A percentile compares a stretch with the other conserved stretches of the same genome.
Evolutionary conservation across 1,140 invertebrate species (phyloP).

Genomic region (Drosophila paulistorum): DNA sequence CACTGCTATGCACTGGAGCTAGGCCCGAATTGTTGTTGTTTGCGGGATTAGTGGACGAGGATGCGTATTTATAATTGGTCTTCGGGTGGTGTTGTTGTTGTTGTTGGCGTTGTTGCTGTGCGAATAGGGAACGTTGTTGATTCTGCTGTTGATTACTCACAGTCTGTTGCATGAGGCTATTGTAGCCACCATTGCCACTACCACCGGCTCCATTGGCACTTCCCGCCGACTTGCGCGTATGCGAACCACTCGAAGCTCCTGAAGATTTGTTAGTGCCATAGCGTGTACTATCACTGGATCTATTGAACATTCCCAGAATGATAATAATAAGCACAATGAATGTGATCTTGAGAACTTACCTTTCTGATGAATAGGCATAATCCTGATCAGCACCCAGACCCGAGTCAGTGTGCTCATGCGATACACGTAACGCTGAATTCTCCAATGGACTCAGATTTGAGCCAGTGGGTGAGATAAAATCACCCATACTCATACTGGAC

Average conservation of each 20-base stretch:
- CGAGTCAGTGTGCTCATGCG: slow-evolving; percentile 88
- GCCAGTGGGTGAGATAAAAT: slow-evolving; percentile 81
- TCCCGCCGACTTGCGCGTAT: slow-evolving; percentile 70
- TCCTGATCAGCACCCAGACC: slow-evolving; percentile 88
- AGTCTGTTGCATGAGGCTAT: slow-evolving; percentile 82
- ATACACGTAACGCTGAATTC: slow-evolving; percentile 84
- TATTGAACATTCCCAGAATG: slow-evolving; percentile 18
- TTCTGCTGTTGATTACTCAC: slow-evolving; percentile 82
- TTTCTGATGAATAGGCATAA: slow-evolving; percentile 86
- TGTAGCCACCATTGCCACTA: slow-evolving; percentile 69
- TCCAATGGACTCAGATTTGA: slow-evolving; percentile 81
- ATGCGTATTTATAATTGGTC: slow-evolving; percentile 75
- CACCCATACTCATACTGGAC: slow-evolving; percentile 83
- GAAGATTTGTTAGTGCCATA: slow-evolving; percentile 83
- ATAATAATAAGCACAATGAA: not conserved
- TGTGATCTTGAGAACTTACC: slow-evolving; percentile 70
- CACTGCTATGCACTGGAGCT: slow-evolving; percentile 67
- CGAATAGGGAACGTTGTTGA: slow-evolving; percentile 73
- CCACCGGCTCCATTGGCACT: slow-evolving; percentile 36
- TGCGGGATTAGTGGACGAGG: slow-evolving; percentile 66
- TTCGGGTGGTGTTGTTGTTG: slow-evolving; percentile 65
- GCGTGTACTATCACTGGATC: slow-evolving; percentile 82
- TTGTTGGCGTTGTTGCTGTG: slow-evolving; percentile 69
- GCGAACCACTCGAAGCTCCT: slow-evolving; percentile 80
- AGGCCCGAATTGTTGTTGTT: slow-evolving; percentile 52